Evolutionary conservation across 1,140 invertebrate species (phyloP).

Genomic region (Brachionus sp.): DNA sequence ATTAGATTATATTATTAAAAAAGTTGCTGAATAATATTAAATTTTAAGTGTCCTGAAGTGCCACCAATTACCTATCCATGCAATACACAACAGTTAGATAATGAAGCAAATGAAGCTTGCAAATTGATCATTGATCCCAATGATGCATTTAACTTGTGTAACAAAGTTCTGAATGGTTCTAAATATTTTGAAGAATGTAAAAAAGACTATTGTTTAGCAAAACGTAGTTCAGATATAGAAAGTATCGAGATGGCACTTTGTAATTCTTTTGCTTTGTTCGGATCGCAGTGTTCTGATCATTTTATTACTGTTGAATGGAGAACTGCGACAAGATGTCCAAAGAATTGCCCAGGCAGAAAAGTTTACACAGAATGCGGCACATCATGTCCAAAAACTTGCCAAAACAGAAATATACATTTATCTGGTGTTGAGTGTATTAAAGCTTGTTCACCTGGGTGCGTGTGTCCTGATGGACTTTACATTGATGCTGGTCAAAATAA

Average conservation of each 20-base stretch:
- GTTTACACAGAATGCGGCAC: conserved; percentile 72
- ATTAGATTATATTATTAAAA: no score
- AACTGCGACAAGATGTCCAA: conserved; percentile 70
- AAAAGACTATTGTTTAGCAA: conserved; percentile 74
- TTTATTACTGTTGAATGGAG: conserved; percentile 70
- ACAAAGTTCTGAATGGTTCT: conserved; percentile 52
- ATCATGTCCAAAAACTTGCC: conserved; percentile 71
- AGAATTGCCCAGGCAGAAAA: conserved; percentile 65
- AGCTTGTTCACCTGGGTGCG: conserved; percentile 49
- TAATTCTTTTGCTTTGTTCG: conserved; percentile 71
- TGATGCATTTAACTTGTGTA: neutral
- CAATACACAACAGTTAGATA: neutral
- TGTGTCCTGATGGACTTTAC: conserved; percentile 46
- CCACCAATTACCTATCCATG: neutral
- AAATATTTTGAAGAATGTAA: conserved; percentile 66
- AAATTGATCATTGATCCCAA: neutral
- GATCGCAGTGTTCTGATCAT: conserved; percentile 69
- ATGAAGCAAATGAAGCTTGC: neutral
- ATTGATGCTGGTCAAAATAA: conserved; percentile 43
- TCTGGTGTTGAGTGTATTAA: conserved; percentile 45
- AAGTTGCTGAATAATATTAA: neutral
- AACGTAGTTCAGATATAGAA: conserved; percentile 48
- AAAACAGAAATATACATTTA: conserved; percentile 4
- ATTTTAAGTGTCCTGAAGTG: conserved; percentile 22
- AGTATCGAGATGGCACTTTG: conserved; percentile 66